A percentile compares a stretch with the other conserved stretches of the same genome.
These are phyloP conservation scores for Loris lydekkerianus DNA, from an alignment of 2,797 vertebrate genomes.

Conservation along the genomic window DNA sequence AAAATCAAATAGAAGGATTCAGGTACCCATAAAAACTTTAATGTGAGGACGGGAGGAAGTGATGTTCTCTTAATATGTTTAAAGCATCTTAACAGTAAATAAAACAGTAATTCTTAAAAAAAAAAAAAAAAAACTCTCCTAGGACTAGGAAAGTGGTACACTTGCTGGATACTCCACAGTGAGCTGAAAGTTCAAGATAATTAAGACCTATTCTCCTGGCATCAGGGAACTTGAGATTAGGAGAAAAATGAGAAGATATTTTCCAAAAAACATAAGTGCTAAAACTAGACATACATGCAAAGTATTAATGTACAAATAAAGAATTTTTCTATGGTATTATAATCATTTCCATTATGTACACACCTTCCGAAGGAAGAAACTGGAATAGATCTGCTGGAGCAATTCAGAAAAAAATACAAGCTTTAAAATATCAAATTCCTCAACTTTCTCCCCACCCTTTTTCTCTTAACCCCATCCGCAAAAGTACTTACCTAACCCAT, in stretches of 20 bases:
- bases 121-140: neutral
- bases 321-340: neutral
- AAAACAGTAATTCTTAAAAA: neutral
- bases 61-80: neutral
- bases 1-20: constrained; percentile 11
- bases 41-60: neutral
- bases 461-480: neutral
- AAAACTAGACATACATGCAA: neutral
- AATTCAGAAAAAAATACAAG: constrained; percentile 34
- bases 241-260: neutral
- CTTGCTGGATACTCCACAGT: neutral
- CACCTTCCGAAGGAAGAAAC: neutral
- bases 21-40: constrained; percentile 3
- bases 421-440: constrained; percentile 49
- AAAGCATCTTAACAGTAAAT: constrained; percentile 31
- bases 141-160: neutral
- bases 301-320: neutral
- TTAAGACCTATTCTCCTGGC: neutral
- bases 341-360: neutral
- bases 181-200: constrained; percentile 11
- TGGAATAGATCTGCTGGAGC: neutral
- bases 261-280: neutral
- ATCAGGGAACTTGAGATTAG: constrained; percentile 6
- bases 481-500: neutral
- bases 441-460: constrained; percentile 2